Base-by-base conservation (phyloP, 2,888 invertebrate species). In the Apamea anceps region DNA sequence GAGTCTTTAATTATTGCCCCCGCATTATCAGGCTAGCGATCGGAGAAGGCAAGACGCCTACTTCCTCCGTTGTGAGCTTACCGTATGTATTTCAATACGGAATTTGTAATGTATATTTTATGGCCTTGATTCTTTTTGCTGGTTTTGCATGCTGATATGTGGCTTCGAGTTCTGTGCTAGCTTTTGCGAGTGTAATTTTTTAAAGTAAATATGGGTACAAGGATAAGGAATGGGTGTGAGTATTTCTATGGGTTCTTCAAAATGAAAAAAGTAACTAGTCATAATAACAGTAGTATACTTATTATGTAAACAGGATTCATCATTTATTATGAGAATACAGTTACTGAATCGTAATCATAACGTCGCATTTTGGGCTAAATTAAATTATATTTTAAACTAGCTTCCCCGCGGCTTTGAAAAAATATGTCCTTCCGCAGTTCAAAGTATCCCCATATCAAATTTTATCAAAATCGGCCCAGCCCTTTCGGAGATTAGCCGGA, bases 1-100 rank as follows among this genome's bases (percentile, higher is more conserved):
- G 93, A 91, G 90, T 85, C 91, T 94, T 94, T 94, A 94, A 94
- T 94, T 94, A 93, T 93, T 91, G 81, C 90, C 87, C 84, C 81
- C 84, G 86, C 90, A 90, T 90, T 93, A 90, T 90, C 91, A 81
- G 72, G 37, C 80, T 80, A 12, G 88, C 90, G 87, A 94, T 94
- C 94, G 90, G 87, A 88, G 89, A 90, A 86, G 89, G 90, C 81
- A 87, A 87, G 89, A 93, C 94, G 92, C 92, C 93, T 91, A 93
- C 94, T 93, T 93, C 94, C 93, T 92, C 81, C 90, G 89, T 87
- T 89, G 91, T 91, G 91, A 91, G 89, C 89, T 93, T 90, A 91
- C 92, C 87, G 89, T 91, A 90, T 89, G 88, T 86, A 86, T 86
- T 90, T 89, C 85, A 87, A 90, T 87, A 87, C 75, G 57, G 77